Evolutionary conservation across 2,888 invertebrate species (phyloP).

Genomic region (Alentia gelatinosa): DNA sequence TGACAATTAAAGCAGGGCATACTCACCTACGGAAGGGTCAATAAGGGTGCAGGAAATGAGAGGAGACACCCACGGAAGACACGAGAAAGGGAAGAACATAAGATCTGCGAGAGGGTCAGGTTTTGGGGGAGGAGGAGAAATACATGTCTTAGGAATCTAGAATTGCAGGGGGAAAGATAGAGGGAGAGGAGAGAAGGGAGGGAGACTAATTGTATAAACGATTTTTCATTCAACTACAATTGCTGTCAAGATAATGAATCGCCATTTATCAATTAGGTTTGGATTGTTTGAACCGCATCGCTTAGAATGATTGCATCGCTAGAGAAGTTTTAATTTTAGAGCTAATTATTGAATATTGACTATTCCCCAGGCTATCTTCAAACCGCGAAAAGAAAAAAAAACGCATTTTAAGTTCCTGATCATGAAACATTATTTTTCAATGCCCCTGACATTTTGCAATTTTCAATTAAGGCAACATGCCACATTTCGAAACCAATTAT

Average conservation of each 20-base stretch:
- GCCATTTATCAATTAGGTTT: not conserved
- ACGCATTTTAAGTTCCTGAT: not conserved
- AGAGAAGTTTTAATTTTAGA: not conserved
- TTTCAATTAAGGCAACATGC: not conserved
- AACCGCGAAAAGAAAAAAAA: not conserved
- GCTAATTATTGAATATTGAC: constrained; percentile 24
- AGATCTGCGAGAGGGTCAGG: not conserved
- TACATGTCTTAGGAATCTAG: no score
- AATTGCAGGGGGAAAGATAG: not conserved
- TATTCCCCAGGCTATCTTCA: not conserved
- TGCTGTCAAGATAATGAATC: not conserved
- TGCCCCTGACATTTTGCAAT: no score
- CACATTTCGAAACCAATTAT: no score
- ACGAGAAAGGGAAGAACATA: not conserved
- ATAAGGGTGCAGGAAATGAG: not conserved
- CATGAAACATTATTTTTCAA: not conserved
- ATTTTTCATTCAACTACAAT: not conserved
- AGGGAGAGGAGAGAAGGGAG: not conserved
- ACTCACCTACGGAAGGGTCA: not conserved
- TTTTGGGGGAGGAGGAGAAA: no score
- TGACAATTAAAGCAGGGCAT: not conserved
- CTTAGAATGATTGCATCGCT: not conserved
- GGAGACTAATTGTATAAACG: not conserved
- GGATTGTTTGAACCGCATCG: not conserved
- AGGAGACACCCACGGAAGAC: not conserved